A percentile compares a stretch with the other conserved stretches of the same genome.
Evolutionary conservation across 2,113 vertebrate species (phyloP).

Genomic region (Oenanthe oenanthe): DNA sequence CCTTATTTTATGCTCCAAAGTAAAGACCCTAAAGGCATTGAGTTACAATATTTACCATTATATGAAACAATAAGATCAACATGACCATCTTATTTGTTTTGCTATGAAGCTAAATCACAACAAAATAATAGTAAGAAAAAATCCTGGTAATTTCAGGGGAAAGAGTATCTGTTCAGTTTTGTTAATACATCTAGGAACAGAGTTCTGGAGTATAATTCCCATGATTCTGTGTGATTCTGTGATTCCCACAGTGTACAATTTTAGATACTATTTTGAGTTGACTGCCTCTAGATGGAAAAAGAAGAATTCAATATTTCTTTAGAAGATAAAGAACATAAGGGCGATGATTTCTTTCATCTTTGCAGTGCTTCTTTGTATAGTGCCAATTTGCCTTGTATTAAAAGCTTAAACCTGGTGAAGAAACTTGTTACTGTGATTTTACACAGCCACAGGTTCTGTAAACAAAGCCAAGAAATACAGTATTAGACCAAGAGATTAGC

Average conservation of each 20-base stretch:
- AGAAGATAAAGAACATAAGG: not conserved
- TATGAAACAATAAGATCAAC: fast-evolving
- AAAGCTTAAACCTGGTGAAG: not conserved
- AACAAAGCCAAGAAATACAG: not conserved
- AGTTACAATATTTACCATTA: not conserved
- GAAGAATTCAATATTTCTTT: not conserved
- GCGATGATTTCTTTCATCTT: not conserved
- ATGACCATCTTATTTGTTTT: not conserved
- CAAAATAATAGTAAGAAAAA: not conserved
- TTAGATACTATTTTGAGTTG: not conserved
- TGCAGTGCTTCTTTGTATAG: not conserved
- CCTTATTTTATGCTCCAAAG: not conserved
- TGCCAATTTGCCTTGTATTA: not conserved
- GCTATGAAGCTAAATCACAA: not conserved
- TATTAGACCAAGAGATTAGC: not conserved
- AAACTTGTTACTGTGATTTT: not conserved
- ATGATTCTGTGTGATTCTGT: not conserved
- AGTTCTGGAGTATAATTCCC: not conserved
- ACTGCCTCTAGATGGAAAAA: not conserved
- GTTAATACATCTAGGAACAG: not conserved
- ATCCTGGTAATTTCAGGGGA: not conserved
- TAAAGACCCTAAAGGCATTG: not conserved
- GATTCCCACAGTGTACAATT: not conserved
- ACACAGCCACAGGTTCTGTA: not conserved
- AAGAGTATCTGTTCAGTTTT: not conserved